Evolutionary conservation across 2,113 vertebrate species (phyloP).

Genomic region (Rhea americana): DNA sequence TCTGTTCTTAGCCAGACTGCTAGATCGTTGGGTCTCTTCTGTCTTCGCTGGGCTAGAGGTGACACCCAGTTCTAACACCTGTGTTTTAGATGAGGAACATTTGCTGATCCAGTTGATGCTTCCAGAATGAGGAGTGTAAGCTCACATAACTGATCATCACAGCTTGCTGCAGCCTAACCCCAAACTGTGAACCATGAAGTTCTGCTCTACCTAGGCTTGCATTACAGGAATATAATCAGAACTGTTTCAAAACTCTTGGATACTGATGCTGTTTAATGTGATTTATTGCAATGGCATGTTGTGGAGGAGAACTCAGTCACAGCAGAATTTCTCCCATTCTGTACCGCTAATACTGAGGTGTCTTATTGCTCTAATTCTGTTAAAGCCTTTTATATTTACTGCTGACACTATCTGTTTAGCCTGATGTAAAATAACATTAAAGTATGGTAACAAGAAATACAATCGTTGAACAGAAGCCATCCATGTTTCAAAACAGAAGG

Average conservation of each 20-base stretch:
- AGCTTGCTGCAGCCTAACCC: neutral
- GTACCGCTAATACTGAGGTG: neutral
- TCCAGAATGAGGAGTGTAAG: neutral
- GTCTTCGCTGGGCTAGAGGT: neutral
- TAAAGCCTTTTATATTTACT: neutral
- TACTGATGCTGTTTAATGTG: neutral
- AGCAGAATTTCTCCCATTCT: neutral
- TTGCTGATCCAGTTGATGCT: neutral
- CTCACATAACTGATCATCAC: rapidly evolving
- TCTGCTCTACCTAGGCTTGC: rapidly evolving
- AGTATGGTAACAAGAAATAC: neutral
- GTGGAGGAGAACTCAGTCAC: neutral
- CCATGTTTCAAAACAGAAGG: neutral
- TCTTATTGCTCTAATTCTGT: neutral
- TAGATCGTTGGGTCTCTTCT: neutral
- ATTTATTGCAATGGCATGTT: neutral
- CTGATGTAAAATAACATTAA: neutral
- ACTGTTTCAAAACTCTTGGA: neutral
- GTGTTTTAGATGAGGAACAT: neutral
- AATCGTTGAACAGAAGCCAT: neutral
- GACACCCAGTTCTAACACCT: neutral
- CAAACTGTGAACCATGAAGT: neutral
- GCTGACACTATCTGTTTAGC: neutral
- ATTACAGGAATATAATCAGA: neutral
- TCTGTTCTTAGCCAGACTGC: neutral